Conservation (phyloP, 2,888 invertebrate species). For the Noctua pronuba region DNA sequence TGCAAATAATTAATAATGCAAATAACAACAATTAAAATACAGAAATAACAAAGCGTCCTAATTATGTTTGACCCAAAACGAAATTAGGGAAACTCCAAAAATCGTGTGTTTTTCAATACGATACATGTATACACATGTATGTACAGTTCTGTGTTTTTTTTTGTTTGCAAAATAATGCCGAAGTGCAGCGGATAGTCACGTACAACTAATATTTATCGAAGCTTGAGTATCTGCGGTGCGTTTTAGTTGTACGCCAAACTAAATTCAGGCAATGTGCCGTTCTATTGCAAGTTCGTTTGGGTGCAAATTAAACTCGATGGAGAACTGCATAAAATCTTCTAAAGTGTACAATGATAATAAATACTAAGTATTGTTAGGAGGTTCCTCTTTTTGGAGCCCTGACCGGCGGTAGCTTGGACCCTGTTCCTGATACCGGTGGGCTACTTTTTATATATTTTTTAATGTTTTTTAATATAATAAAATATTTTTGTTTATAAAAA, state of each 20-base stretch:
- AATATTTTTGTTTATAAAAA: too few relatives aligned
- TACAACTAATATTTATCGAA: constrained; percentile 50
- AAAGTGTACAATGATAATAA: too few relatives aligned
- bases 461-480: too few relatives aligned
- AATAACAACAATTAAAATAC: neutral
- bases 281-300: neutral
- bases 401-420: too few relatives aligned
- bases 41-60: constrained; percentile 3
- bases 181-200: constrained; percentile 50
- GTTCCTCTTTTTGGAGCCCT: too few relatives aligned
- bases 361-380: too few relatives aligned
- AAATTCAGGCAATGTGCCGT: constrained; percentile 7
- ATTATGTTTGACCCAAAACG: constrained; percentile 13
- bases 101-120: neutral
- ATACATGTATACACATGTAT: constrained; percentile 4
- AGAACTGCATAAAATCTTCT: neutral
- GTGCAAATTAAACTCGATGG: neutral
- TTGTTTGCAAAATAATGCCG: constrained; percentile 28
- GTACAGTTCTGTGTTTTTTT: constrained; percentile 1
- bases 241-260: constrained; percentile 30
- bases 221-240: constrained; percentile 20
- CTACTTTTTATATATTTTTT: too few relatives aligned
- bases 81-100: neutral
- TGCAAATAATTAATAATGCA: too few relatives aligned
- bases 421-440: too few relatives aligned